phyloP scores from a whole-genome alignment of 2,113 vertebrate genomes.

The Chinchilla lanigera region DNA sequence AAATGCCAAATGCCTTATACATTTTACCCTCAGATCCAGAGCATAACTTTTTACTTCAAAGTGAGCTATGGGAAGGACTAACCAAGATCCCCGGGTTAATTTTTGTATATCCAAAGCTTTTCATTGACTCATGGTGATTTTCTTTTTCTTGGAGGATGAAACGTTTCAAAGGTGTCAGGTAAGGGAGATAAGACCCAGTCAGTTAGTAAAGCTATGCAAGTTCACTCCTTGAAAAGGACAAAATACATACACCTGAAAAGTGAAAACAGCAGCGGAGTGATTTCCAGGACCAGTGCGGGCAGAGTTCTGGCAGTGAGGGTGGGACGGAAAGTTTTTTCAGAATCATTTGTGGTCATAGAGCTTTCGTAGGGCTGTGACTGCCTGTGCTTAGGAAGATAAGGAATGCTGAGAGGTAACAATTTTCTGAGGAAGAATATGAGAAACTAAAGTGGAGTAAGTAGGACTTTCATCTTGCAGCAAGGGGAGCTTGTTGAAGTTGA shows the following conservation, averaged over 20 bases:
- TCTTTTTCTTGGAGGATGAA: not conserved
- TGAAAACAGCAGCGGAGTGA: not conserved
- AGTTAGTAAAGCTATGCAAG: not conserved
- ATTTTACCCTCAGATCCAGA: constrained; percentile 30
- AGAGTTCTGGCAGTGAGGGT: not conserved
- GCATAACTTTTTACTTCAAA: not conserved
- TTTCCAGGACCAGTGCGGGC: not conserved
- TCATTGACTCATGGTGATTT: not conserved
- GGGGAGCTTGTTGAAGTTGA: not conserved
- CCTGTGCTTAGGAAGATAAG: constrained; percentile 73
- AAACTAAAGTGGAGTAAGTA: constrained; percentile 51
- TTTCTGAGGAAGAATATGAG: constrained; percentile 63
- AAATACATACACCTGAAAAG: not conserved
- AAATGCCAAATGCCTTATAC: too few species aligned
- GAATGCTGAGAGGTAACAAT: constrained; percentile 54
- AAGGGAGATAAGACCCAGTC: constrained; percentile 54
- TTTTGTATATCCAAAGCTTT: constrained; percentile 51
- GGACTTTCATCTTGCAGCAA: not conserved
- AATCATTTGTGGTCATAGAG: not conserved
- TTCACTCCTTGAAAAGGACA: constrained; percentile 23
- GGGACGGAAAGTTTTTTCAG: not conserved
- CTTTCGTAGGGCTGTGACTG: constrained; percentile 42
- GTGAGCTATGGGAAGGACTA: not conserved
- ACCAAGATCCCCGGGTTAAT: not conserved
- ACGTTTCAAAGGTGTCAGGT: not conserved